Base-by-base conservation (phyloP, 1,140 invertebrate genomes). In the Bombus fervidus region DNA sequence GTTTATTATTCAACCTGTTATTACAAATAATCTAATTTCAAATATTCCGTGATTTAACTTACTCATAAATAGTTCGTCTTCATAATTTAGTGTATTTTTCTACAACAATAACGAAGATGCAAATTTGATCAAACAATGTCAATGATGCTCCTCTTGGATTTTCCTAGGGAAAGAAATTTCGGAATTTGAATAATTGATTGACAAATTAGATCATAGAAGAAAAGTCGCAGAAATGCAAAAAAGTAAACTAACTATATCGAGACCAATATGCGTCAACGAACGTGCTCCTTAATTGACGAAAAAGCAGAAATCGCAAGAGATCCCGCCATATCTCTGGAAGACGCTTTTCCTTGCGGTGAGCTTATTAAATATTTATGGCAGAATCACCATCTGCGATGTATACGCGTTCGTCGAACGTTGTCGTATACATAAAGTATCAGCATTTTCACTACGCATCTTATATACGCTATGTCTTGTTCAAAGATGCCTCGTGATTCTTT, bases 281-380 rank as follows among this genome's bases (percentile, higher is more conserved):
- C 22, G 22, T 86, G 78, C 75, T 86, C 82, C 83, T 83, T 92
- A 91, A 92, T 92, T 92, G 91, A 80, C 59, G 81, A 81, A 81
- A 83, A 85, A 47, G 31, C 41, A 57, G 25, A 72, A 37, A 37
- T 39, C 18, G 6, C 39, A 15, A 13, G 39, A 9, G 77, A 73
- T 68, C 53, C 25, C 13, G 34, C 57, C 22, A 66, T 37, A 34
- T 83, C 53, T 59, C 12, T 13, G 53, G 10, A 81, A 88, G 79
- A 87, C 80, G 85, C 82, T 90, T 68, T 91, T 76, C 39, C 80
- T 92, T 90, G 83, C 84, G 64, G n/a, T 34, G 22, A 66, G 22
- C 87, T 90, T 85, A 87, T 92, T 89, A 92, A 92, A 92, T 92
- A 92, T 92, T 92, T 91, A 92, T 91, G 86, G 57, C 64, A 71